Evolutionary conservation across 2,797 vertebrate genomes (phyloP).

Genomic region (Onychomys arenicola): DNA sequence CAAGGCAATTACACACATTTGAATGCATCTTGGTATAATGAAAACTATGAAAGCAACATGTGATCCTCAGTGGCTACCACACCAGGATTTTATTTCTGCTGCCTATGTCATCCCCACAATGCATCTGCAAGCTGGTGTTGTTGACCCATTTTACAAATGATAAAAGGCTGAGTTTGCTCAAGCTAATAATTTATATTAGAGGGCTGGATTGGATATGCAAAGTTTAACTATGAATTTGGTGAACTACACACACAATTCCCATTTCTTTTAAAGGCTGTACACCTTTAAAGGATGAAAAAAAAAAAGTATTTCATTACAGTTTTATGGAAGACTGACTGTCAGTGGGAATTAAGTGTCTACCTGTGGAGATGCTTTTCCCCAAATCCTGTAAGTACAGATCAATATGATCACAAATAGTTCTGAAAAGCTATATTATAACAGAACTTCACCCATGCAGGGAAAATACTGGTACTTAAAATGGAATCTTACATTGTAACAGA

Average conservation of each 20-base stretch:
- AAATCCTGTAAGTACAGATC: not conserved
- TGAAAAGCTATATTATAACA: not conserved
- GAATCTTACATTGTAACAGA: not conserved
- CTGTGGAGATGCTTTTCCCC: not conserved
- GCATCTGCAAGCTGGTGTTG: not conserved
- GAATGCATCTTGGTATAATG: not conserved
- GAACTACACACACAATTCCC: not conserved
- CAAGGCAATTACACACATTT: not conserved
- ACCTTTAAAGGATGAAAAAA: not conserved
- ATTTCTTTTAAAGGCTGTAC: not conserved
- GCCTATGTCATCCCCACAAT: not conserved
- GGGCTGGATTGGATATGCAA: not conserved
- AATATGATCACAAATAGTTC: not conserved
- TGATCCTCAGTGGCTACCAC: not conserved
- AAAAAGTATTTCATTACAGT: not conserved
- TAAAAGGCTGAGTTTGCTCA: not conserved
- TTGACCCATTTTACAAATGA: not conserved
- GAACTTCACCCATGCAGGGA: not conserved
- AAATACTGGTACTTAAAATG: not conserved
- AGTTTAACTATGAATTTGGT: not conserved
- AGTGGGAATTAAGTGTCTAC: not conserved
- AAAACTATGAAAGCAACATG: not conserved
- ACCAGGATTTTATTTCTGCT: not conserved
- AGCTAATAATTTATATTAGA: not conserved
- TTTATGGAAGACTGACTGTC: not conserved